These are phyloP conservation scores for Drosophila serrata DNA, from an alignment of 1,140 invertebrate species.

Conservation along the genomic window DNA sequence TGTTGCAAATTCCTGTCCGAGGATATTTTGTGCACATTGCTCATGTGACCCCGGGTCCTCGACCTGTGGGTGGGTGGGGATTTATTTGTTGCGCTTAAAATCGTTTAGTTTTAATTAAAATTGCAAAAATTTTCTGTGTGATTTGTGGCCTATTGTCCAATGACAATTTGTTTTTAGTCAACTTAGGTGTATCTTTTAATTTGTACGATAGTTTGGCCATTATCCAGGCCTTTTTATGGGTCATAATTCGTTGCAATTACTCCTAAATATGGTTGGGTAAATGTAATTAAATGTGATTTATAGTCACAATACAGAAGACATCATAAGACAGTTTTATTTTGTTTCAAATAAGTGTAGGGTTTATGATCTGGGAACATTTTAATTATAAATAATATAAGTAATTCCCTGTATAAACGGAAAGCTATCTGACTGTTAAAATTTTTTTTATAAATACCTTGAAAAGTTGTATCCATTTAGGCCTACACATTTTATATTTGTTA, in stretches of 20 bases:
- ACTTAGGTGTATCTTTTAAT: slow-evolving; percentile 24
- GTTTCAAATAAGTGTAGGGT: neutral
- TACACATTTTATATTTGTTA: neutral
- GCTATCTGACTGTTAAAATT: neutral
- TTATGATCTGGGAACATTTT: neutral
- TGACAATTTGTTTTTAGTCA: slow-evolving; percentile 35
- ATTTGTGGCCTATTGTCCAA: slow-evolving; percentile 44
- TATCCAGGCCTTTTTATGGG: slow-evolving; percentile 13
- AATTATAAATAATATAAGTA: neutral
- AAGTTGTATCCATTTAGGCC: too few species aligned
- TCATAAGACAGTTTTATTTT: neutral
- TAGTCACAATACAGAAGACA: neutral
- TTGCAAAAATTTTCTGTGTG: slow-evolving; percentile 33
- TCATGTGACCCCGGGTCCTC: slow-evolving; percentile 17
- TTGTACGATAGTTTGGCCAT: slow-evolving; percentile 24
- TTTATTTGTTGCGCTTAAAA: slow-evolving; percentile 40
- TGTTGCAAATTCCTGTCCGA: slow-evolving; percentile 12
- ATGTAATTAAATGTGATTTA: slow-evolving; percentile 21
- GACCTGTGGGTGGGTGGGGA: slow-evolving; percentile 10
- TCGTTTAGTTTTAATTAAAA: slow-evolving; percentile 57
- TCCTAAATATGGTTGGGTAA: neutral
- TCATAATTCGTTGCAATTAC: slow-evolving; percentile 14
- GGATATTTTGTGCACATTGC: slow-evolving; percentile 30
- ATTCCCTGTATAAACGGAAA: neutral
- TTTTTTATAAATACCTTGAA: neutral